Evolutionary conservation across 2,888 invertebrate genomes (phyloP), one percentile per base, ranked within the genome.

Genomic region (Drosophila differens): DNA sequence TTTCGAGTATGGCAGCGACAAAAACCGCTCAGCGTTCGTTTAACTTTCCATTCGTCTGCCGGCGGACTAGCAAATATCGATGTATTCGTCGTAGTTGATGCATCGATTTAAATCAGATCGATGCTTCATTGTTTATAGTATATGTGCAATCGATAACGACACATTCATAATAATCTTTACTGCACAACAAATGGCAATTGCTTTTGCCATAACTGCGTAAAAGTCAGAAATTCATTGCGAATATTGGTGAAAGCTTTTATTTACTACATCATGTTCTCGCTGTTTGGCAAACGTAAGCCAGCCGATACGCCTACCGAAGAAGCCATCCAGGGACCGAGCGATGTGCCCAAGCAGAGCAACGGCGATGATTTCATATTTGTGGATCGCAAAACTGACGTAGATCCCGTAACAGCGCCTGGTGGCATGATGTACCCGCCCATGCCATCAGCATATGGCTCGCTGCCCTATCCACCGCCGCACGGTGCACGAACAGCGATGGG

Each of bases 291-390:
- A 72, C 91, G 91, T 22, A 92, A 91, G 62, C 81, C 82, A 35
- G 76, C 85, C 0, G 92, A 91, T 12, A 82, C 90, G 10, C 84
- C 92, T 5, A 76, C 85, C 7, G 89, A 87, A 41, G 89, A 87
- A 53, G 72, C 64, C 10, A 87, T 87, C 10, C 87, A 89, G 54
- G 86, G 86, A 1, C 86, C 86, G 4, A 30, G 74, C 4, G 83
- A 83, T n/a, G 64, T 9, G 10, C n/a, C 65, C 22, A 73, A 54
- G n/a, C 76, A 68, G 30, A 76, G 9, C 71, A 82, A 66, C n/a
- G 83, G 70, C 47, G 93, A 93, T 67, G 93, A 93, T 60, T 93
- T 93, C 60, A 88, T 92, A 58, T 90, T 93, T 49, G 79, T 93
- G 14, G 93, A 93, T 47, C 83, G 82, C 4, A 87, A 76, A 66